Percentiles rank a stretch among this genome's conserved stretches.
These are phyloP conservation scores for Punctoribates punctum DNA, from an alignment of 2,888 invertebrate species.

Conservation along the genomic window DNA sequence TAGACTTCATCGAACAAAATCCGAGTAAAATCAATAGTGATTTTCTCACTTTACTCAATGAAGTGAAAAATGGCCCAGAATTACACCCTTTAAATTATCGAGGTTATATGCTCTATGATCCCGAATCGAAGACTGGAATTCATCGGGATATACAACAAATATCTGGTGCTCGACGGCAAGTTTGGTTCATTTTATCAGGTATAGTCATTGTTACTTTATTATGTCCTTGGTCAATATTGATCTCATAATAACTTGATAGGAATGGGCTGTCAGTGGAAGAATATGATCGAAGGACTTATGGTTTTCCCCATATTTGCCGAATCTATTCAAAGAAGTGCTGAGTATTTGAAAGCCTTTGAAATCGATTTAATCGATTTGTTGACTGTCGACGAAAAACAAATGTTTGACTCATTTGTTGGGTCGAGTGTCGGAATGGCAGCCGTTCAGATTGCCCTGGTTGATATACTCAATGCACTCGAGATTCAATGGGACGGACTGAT, in stretches of 20 bases:
- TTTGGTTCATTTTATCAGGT: conserved; percentile 94
- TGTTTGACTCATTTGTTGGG: conserved; percentile 95
- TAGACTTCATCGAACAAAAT: conserved; percentile 59
- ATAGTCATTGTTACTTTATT: conserved; percentile 56
- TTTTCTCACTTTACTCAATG: conserved; percentile 70
- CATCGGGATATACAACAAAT: background rate
- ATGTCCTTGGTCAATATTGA: no score
- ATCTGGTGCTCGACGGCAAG: conserved; percentile 62
- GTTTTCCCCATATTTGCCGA: conserved; percentile 72
- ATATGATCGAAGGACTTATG: conserved; percentile 88
- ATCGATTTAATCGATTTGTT: conserved; percentile 77
- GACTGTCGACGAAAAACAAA: conserved; percentile 65
- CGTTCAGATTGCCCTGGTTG: conserved; percentile 54
- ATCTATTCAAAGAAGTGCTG: conserved; percentile 71
- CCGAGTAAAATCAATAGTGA: conserved; percentile 58
- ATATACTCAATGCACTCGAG: conserved; percentile 50
- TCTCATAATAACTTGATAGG: background rate
- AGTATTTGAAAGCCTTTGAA: conserved; percentile 70
- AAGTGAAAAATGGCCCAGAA: conserved; percentile 58
- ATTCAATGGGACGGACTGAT: conserved; percentile 57
- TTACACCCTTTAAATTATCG: background rate
- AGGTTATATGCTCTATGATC: conserved; percentile 59
- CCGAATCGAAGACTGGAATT: background rate
- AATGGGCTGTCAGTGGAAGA: conserved; percentile 64
- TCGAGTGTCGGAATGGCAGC: conserved; percentile 57